These are phyloP conservation scores for Helicoverpa assulta DNA, from an alignment of 2,888 invertebrate species.

Conservation along the genomic window DNA sequence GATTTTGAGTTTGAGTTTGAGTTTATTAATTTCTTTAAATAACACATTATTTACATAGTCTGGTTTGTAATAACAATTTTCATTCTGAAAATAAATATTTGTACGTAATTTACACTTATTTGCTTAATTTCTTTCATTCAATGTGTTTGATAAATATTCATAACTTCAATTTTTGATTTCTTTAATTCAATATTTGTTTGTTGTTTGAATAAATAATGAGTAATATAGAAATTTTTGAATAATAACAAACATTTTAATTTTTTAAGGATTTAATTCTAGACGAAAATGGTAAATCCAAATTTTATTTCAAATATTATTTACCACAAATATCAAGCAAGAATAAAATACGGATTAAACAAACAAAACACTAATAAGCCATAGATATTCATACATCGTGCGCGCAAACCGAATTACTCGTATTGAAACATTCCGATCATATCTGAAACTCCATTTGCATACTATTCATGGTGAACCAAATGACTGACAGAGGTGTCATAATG, in stretches of 20 bases:
- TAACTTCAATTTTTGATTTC: neutral
- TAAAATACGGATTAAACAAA: constrained; percentile 1
- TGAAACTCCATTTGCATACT: constrained; percentile 35
- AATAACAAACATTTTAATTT: neutral
- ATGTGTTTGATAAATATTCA: neutral
- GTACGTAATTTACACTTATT: neutral
- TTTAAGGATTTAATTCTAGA: too few relatives aligned
- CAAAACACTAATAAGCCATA: constrained; percentile 16
- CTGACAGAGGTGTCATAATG: too few relatives aligned
- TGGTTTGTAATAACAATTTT: neutral
- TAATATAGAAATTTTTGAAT: neutral
- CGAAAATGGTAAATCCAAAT: too few relatives aligned
- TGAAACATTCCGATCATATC: constrained; percentile 6
- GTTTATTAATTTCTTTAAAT: neutral
- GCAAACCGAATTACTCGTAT: constrained; percentile 19
- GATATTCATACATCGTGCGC: constrained; percentile 16
- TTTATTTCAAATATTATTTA: neutral
- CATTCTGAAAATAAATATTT: neutral
- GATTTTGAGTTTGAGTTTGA: too few relatives aligned
- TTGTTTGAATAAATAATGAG: neutral
- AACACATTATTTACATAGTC: neutral
- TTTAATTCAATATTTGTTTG: neutral
- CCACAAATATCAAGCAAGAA: neutral
- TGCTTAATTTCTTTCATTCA: neutral
- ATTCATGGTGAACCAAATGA: constrained; percentile 1